A percentile compares a stretch with the other conserved stretches of the same genome.
Conservation (phyloP, 2,797 vertebrate species). For the Protonibea diacanthus region DNA sequence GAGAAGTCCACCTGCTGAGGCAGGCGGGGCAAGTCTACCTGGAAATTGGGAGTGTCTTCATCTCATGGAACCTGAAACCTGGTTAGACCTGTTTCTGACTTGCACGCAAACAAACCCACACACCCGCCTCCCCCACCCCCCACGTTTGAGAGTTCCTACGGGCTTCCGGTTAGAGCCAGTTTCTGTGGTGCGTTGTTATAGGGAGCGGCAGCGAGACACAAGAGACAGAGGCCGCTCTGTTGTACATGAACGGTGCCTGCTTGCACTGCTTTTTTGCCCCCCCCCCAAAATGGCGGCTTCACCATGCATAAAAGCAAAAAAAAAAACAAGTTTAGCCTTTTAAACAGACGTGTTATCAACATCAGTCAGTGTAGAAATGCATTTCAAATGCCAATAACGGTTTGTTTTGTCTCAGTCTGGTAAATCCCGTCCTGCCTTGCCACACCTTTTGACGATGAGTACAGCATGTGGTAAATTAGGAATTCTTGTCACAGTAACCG, state of each 20-base stretch:
- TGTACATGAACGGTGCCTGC: constrained; percentile 3
- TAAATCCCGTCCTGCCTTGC: neutral
- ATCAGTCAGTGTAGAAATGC: neutral
- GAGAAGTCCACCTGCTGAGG: constrained; percentile 60
- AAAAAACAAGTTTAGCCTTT: neutral
- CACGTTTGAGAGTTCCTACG: constrained; percentile 1
- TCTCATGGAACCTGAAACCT: constrained; percentile 73
- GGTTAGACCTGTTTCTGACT: constrained; percentile 82
- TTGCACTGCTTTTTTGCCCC: neutral
- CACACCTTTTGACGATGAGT: neutral
- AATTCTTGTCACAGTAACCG: constrained; percentile 7
- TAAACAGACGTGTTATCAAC: too few relatives aligned
- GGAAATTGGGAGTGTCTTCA: constrained; percentile 66
- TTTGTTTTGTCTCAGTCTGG: neutral
- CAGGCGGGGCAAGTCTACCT: neutral
- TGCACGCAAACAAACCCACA: constrained; percentile 35
- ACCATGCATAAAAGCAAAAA: neutral
- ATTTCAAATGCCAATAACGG: neutral
- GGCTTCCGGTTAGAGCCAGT: constrained; percentile 77
- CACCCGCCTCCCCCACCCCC: constrained; percentile 6
- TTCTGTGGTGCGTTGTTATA: constrained; percentile 66
- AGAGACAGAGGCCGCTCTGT: constrained; percentile 33
- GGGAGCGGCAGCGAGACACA: constrained; percentile 66
- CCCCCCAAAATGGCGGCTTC: neutral
- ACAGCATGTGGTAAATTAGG: neutral